A percentile compares a stretch with the other conserved stretches of the same genome.
phyloP scores from a whole-genome alignment of 2,113 vertebrate species.

The Sula dactylatra region DNA sequence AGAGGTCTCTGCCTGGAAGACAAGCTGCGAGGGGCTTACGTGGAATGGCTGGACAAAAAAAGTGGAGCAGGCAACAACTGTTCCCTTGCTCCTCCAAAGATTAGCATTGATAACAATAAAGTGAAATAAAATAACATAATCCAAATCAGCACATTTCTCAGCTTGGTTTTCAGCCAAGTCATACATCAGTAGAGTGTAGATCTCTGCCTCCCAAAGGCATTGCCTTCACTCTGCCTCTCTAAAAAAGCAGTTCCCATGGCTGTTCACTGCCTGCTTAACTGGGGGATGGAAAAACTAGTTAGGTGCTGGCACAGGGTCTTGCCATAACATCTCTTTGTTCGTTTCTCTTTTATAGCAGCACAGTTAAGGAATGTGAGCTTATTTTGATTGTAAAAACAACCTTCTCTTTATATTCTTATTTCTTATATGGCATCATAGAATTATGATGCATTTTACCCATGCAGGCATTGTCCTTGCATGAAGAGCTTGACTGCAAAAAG shows the following conservation, averaged over 20 bases:
- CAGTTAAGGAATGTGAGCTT: not conserved
- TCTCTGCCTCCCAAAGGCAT: not conserved
- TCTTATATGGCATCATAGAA: not conserved
- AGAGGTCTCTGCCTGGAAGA: not conserved
- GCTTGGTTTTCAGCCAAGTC: slow-evolving; percentile 7
- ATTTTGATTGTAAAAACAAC: not conserved
- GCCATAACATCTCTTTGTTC: not conserved
- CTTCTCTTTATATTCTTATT: not conserved
- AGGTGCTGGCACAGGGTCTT: not conserved
- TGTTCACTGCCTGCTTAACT: not conserved
- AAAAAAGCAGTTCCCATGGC: not conserved
- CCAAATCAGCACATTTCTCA: not conserved
- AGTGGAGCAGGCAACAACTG: not conserved
- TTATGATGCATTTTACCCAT: not conserved
- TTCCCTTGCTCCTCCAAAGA: not conserved
- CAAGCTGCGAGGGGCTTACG: not conserved
- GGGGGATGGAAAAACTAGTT: not conserved
- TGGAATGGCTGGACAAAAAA: not conserved
- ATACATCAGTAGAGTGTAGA: not conserved
- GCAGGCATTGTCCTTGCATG: not conserved
- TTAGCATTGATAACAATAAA: not conserved
- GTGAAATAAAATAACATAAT: slow-evolving; percentile 1
- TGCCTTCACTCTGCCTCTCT: not conserved
- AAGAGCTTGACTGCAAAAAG: not conserved
- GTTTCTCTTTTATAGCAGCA: not conserved